These are phyloP conservation scores for Parasteatoda tepidariorum DNA, from an alignment of 1,140 invertebrate genomes.

Conservation along the genomic window DNA sequence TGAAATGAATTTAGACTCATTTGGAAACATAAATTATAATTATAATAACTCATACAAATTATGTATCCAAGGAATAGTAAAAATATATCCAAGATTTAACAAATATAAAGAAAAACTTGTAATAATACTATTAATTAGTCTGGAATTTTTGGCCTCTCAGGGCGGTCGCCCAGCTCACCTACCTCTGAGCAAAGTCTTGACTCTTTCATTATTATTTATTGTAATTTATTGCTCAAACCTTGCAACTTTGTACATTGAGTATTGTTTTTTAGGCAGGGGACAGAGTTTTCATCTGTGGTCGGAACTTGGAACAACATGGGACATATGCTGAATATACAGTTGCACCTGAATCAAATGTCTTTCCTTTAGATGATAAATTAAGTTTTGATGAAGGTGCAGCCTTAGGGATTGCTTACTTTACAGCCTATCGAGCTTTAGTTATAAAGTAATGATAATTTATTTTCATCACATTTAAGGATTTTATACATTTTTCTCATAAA, in stretches of 20 bases:
- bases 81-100: too few relatives aligned
- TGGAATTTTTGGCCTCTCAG: not conserved
- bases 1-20: too few relatives aligned
- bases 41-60: too few relatives aligned
- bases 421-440: constrained; percentile 72
- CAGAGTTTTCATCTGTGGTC: constrained; percentile 69
- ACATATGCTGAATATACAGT: constrained; percentile 72
- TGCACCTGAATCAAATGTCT: constrained; percentile 66
- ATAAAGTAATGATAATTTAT: constrained; percentile 67
- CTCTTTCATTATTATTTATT: not conserved
- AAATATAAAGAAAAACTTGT: too few relatives aligned
- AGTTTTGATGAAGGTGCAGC: constrained; percentile 73
- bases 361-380: constrained; percentile 68
- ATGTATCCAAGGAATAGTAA: too few relatives aligned
- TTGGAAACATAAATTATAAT: too few relatives aligned
- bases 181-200: not conserved
- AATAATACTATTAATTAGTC: too few relatives aligned
- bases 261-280: constrained; percentile 72
- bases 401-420: constrained; percentile 75
- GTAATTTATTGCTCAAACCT: too few relatives aligned
- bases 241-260: too few relatives aligned
- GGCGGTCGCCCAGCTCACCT: not conserved
- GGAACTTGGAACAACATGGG: constrained; percentile 66
- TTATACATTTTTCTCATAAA: not conserved
- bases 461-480: not conserved